These are phyloP conservation scores for Cybosia mesomella DNA, from an alignment of 2,888 invertebrate species.

Conservation along the genomic window DNA sequence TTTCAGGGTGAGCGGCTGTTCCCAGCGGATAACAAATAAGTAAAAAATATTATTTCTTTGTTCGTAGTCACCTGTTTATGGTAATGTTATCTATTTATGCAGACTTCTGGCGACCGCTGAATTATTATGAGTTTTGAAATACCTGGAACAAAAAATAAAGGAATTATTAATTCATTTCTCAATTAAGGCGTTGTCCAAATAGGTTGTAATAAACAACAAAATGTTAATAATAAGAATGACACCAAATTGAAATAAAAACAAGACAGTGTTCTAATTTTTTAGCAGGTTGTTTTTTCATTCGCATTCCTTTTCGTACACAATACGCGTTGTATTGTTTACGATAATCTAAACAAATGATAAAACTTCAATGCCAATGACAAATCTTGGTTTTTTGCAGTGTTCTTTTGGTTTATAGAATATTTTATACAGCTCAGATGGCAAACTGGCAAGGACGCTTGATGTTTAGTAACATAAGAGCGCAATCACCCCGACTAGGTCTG, in stretches of 20 bases:
- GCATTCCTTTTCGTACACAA: constrained; percentile 18
- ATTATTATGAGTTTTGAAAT: constrained; percentile 38
- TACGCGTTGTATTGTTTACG: constrained; percentile 1
- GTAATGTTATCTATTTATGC: constrained; percentile 53
- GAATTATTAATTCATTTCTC: constrained; percentile 21
- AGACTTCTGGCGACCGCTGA: constrained; percentile 29
- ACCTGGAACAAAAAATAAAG: constrained; percentile 28
- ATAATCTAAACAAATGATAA: constrained; percentile 25
- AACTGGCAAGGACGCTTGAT: background rate
- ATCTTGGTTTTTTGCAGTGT: constrained; percentile 6
- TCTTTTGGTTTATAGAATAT: background rate
- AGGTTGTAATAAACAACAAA: background rate
- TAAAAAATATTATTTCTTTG: constrained; percentile 54
- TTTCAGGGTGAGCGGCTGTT: constrained; percentile 68
- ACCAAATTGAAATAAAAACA: constrained; percentile 8
- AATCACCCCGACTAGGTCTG: too few relatives aligned
- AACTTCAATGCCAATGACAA: constrained; percentile 22
- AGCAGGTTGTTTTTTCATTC: constrained; percentile 15
- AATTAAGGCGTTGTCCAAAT: constrained; percentile 1
- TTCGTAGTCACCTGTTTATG: constrained; percentile 55
- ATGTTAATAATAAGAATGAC: background rate
- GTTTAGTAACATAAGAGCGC: background rate
- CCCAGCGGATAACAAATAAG: constrained; percentile 57
- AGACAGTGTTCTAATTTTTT: background rate
- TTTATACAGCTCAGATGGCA: background rate